Base-by-base conservation (phyloP, 2,888 invertebrate genomes). In the Malthinus flaveolus region DNA sequence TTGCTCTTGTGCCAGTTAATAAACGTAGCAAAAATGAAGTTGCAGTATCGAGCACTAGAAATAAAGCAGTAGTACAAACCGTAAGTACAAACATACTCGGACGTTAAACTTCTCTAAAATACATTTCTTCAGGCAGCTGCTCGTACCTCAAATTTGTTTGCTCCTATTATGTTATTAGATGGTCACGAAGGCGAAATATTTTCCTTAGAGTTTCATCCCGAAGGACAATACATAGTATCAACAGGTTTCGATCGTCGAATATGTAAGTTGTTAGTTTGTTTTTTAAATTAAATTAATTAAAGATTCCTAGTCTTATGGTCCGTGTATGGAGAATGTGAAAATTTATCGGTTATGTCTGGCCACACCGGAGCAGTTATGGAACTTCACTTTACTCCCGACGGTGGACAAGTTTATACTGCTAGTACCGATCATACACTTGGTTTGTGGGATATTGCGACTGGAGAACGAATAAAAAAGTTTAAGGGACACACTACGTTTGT, bases 161-260 rank as follows among this genome's bases (percentile, higher is more conserved):
- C 96, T 0, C 97, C 97, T 0, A 97, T 97, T 55, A 97, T 98
- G 96, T 81, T 95, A 35, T 79, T 99, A 49, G 93, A 95, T 73
- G 99, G 97, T 0, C 99, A 99, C 75, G 93, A 95, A 75, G 97
- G 97, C 7, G 99, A 99, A 78, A 90, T 99, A 68, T 97, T 95
- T 75, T 85, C 91, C 1, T 83, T 90, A 6, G 92, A 93, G 78
- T 99, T 99, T 78, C 96, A 97, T 75, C 97, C 97, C 0, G 97
- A 98, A 74, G 99, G 99, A 3, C 90, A 93, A 70, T 89, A 95
- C 74, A 79, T 99, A 35, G 95, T 95, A 1, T 95, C 97, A 0
- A 90, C 92, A 7, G 99, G 99, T 6, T 96, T 94, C 77, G 99
- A 99, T 74, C 82, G 97, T 73, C 91, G 93, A 80, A 94, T 99